A percentile compares a stretch with the other conserved stretches of the same genome.
These are phyloP conservation scores for Scomberomorus guttatus DNA, from an alignment of 2,797 vertebrate genomes.

Conservation along the genomic window DNA sequence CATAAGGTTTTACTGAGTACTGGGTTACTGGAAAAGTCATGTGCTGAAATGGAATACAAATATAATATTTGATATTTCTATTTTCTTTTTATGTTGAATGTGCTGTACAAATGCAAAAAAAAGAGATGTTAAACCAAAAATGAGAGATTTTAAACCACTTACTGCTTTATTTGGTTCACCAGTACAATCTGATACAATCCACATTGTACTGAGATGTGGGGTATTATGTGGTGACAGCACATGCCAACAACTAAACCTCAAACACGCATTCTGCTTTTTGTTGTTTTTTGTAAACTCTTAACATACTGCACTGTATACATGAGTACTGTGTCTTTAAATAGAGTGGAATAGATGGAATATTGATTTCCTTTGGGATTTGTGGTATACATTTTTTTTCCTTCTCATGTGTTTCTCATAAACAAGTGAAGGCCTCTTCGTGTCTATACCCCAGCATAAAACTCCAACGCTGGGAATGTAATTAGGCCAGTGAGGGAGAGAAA, in stretches of 20 bases:
- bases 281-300: neutral
- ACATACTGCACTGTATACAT: too few relatives aligned
- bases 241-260: neutral
- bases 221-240: conserved; percentile 1
- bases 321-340: neutral
- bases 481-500: neutral
- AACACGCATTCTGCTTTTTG: neutral
- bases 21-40: conserved; percentile 2
- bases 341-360: neutral
- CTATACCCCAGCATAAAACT: neutral
- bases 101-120: neutral
- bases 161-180: conserved; percentile 1
- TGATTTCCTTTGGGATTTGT: neutral
- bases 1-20: conserved; percentile 6
- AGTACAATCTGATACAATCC: neutral
- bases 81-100: neutral
- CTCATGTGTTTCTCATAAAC: neutral
- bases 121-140: neutral
- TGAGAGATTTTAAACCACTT: neutral
- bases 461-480: neutral
- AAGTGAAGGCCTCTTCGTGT: neutral
- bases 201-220: neutral
- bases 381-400: neutral
- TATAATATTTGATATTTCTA: conserved; percentile 8
- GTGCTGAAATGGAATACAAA: conserved; percentile 1